Evolutionary conservation across 2,113 vertebrate species (phyloP).

Genomic region (Semicossyphus pulcher): DNA sequence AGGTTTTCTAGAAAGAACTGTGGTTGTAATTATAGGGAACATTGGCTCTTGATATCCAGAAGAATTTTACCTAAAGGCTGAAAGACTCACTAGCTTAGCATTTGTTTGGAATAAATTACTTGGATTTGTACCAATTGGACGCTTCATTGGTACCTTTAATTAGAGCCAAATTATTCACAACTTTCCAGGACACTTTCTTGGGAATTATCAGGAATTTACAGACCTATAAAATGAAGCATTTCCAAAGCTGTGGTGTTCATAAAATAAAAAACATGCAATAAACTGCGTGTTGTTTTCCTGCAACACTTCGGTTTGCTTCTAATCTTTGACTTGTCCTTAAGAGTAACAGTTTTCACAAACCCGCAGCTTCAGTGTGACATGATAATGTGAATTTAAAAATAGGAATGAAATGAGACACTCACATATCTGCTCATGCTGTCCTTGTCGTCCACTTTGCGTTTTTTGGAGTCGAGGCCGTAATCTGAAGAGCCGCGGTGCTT

Average conservation of each 20-base stretch:
- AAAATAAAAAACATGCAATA: background rate
- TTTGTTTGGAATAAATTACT: background rate
- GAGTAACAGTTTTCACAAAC: background rate
- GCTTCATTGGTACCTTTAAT: background rate
- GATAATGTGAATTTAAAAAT: background rate
- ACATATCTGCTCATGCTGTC: constrained; percentile 96
- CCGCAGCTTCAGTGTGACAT: too few relatives aligned
- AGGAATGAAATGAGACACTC: constrained; percentile 55
- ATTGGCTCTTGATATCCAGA: too few relatives aligned
- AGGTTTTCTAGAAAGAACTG: too few relatives aligned
- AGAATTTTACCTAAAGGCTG: too few relatives aligned
- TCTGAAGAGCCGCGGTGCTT: constrained; percentile 93
- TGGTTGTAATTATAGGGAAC: too few relatives aligned
- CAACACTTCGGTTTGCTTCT: background rate
- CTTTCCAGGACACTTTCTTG: background rate
- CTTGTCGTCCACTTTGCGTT: constrained; percentile 95
- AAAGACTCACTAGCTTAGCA: background rate
- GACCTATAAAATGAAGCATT: background rate
- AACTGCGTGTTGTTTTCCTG: background rate
- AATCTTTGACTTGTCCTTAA: background rate
- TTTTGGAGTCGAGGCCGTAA: constrained; percentile 93
- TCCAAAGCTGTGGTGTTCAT: background rate
- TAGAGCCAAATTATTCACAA: background rate
- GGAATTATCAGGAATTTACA: background rate
- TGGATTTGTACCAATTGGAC: background rate